These are phyloP conservation scores for Drosophila sechellia DNA, from an alignment of 1,140 invertebrate species.

Conservation along the genomic window DNA sequence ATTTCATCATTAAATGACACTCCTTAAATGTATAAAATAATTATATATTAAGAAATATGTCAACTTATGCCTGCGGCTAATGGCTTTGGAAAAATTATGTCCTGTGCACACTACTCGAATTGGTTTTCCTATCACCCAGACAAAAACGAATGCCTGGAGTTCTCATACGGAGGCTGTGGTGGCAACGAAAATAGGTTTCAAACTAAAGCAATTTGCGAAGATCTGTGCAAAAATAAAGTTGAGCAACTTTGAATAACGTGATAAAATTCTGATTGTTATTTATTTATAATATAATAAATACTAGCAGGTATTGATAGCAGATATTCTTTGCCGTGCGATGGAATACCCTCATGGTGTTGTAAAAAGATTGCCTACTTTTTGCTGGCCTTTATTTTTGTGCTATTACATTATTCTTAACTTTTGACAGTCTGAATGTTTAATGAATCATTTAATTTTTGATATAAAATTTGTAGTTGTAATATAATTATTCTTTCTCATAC, in stretches of 20 bases:
- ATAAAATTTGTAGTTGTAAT: too few relatives aligned
- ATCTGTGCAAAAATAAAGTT: background rate
- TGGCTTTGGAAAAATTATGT: background rate
- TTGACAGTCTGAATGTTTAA: too few relatives aligned
- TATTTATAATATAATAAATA: too few relatives aligned
- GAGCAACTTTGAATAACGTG: too few relatives aligned
- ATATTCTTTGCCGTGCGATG: background rate
- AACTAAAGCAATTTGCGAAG: background rate
- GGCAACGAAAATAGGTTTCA: slow-evolving; percentile 94
- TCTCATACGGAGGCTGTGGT: slow-evolving; percentile 91
- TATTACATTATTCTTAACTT: background rate
- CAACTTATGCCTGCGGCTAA: background rate
- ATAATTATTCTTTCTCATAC: too few relatives aligned
- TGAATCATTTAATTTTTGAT: too few relatives aligned
- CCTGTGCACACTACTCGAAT: background rate
- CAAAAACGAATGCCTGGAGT: slow-evolving; percentile 89
- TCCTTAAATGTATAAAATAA: background rate
- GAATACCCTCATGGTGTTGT: background rate
- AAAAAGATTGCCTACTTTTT: background rate
- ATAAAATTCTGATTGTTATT: too few relatives aligned
- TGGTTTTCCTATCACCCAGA: slow-evolving; percentile 92
- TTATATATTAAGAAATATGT: background rate
- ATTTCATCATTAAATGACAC: background rate
- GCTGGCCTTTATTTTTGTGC: background rate
- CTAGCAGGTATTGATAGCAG: too few relatives aligned